phyloP scores from a whole-genome alignment of 2,113 vertebrate genomes.

The Dromas ardeola region DNA sequence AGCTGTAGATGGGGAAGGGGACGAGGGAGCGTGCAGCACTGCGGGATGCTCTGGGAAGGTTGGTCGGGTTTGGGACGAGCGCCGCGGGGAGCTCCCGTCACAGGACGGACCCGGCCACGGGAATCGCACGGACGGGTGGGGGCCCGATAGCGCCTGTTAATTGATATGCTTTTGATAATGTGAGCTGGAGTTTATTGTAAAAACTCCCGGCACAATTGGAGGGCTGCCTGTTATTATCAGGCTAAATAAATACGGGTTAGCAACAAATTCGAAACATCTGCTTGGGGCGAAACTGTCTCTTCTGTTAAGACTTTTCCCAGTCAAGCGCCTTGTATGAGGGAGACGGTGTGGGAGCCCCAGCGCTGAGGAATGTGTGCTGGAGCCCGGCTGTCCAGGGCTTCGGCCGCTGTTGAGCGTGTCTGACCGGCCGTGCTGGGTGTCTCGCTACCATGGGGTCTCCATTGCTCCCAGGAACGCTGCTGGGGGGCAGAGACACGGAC shows the following conservation, averaged over 20 bases:
- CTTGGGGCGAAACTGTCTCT: neutral
- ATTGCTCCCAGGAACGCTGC: rapidly evolving
- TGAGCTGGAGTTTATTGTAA: neutral
- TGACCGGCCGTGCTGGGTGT: neutral
- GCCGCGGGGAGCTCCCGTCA: neutral
- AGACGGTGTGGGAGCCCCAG: neutral
- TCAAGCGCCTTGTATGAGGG: rapidly evolving
- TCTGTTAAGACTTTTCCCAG: neutral
- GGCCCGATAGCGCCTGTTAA: neutral
- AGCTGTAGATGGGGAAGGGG: neutral
- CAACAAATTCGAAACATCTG: constrained; percentile 56
- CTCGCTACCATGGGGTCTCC: neutral
- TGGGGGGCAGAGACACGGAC: neutral
- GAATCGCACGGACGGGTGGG: neutral
- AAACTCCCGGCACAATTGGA: neutral
- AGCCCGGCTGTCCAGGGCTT: neutral
- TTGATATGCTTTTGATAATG: neutral
- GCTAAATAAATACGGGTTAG: constrained; percentile 32
- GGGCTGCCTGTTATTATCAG: constrained; percentile 36
- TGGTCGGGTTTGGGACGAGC: neutral
- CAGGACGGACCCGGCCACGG: rapidly evolving
- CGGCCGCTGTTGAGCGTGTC: rapidly evolving
- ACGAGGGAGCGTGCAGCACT: rapidly evolving
- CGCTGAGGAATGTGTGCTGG: neutral
- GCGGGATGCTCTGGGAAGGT: rapidly evolving